phyloP scores from a whole-genome alignment of 2,113 vertebrate species.

The Myiozetetes cayanensis region DNA sequence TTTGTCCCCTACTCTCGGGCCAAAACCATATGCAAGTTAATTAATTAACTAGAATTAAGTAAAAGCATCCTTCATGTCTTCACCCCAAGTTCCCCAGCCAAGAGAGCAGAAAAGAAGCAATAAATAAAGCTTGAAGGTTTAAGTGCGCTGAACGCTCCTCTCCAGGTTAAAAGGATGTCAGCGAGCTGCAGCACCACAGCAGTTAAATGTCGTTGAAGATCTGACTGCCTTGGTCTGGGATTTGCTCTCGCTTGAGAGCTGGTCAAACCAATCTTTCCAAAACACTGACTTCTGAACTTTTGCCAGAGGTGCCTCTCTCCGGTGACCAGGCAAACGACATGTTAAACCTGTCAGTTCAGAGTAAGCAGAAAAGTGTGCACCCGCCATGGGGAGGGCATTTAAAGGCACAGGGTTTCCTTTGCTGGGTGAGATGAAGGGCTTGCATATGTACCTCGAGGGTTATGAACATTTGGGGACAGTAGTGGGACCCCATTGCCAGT shows the following conservation, averaged over 20 bases:
- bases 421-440: not conserved
- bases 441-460: not conserved
- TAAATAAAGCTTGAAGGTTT: slow-evolving; percentile 23
- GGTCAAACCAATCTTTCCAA: slow-evolving; percentile 70
- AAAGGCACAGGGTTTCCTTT: slow-evolving; percentile 43
- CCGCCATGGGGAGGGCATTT: not conserved
- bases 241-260: slow-evolving; percentile 61
- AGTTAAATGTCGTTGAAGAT: slow-evolving; percentile 66
- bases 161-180: slow-evolving; percentile 36
- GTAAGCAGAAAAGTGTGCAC: slow-evolving; percentile 54
- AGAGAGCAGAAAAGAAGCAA: not conserved
- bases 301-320: slow-evolving; percentile 64
- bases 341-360: slow-evolving; percentile 58
- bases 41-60: slow-evolving; percentile 45
- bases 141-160: not conserved
- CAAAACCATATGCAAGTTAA: not conserved
- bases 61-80: not conserved
- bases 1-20: not conserved
- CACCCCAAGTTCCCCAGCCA: not conserved
- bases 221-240: slow-evolving; percentile 54
- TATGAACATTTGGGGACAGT: not conserved
- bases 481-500: not conserved
- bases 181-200: slow-evolving; percentile 44
- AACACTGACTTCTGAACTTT: slow-evolving; percentile 72
- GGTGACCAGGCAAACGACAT: slow-evolving; percentile 56